Percentiles rank a stretch among this genome's conserved stretches.
These are phyloP conservation scores for Caenorhabditis wallacei DNA, from an alignment of 2,888 invertebrate genomes.

Conservation along the genomic window DNA sequence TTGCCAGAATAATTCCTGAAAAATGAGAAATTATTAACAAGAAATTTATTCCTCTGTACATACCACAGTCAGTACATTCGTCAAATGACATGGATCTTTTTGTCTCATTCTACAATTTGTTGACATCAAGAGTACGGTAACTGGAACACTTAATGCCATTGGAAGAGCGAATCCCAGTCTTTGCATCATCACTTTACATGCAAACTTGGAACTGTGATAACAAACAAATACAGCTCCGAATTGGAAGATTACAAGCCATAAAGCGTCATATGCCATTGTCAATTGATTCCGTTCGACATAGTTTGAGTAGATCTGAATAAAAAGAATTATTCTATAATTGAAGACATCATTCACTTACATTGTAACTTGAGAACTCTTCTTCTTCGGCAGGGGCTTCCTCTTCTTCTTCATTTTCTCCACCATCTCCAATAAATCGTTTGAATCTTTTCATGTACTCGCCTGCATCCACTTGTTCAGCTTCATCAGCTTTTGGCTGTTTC, in stretches of 20 bases:
- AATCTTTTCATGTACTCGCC: constrained; percentile 69
- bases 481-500: constrained; percentile 66
- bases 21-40: neutral
- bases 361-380: constrained; percentile 76
- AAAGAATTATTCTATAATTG: too few relatives aligned
- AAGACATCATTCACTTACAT: constrained; percentile 51
- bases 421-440: constrained; percentile 43
- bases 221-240: constrained; percentile 83
- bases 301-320: constrained; percentile 81
- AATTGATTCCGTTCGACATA: constrained; percentile 81
- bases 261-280: constrained; percentile 83
- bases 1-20: constrained; percentile 89
- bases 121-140: constrained; percentile 87
- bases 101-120: constrained; percentile 85
- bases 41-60: neutral
- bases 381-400: constrained; percentile 63
- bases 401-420: constrained; percentile 64
- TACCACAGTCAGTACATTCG: constrained; percentile 73
- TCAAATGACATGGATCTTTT: constrained; percentile 92
- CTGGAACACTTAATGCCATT: constrained; percentile 93
- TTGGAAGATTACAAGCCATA: constrained; percentile 83
- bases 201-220: constrained; percentile 85
- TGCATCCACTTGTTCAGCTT: constrained; percentile 72
- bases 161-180: constrained; percentile 98
- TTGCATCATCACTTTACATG: constrained; percentile 88